A percentile compares a stretch with the other conserved stretches of the same genome.
phyloP scores from a whole-genome alignment of 2,797 vertebrate genomes.

The Pterois miles region DNA sequence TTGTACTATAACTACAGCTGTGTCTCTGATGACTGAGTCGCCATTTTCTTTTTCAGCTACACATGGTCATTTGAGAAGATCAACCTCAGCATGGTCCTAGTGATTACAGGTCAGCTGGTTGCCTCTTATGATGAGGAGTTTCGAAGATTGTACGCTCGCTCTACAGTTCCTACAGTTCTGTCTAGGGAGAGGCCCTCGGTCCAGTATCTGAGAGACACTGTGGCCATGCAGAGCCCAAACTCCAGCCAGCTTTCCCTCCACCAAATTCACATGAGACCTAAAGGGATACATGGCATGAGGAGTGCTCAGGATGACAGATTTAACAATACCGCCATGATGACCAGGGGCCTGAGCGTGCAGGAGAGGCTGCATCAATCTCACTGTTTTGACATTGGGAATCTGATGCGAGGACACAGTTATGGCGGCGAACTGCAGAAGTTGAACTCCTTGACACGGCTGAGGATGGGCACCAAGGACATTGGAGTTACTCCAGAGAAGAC shows the following conservation, averaged over 20 bases:
- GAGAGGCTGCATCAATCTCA: slow-evolving; percentile 85
- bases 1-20: not conserved
- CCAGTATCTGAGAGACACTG: slow-evolving; percentile 64
- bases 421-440: slow-evolving; percentile 89
- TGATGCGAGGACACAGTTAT: slow-evolving; percentile 91
- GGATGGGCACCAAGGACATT: slow-evolving; percentile 85
- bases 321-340: slow-evolving; percentile 69
- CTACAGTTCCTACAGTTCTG: slow-evolving; percentile 78
- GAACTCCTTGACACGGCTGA: slow-evolving; percentile 61
- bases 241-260: slow-evolving; percentile 87
- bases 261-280: slow-evolving; percentile 78
- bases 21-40: not conserved
- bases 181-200: slow-evolving; percentile 60
- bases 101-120: slow-evolving; percentile 92
- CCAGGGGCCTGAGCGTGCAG: slow-evolving; percentile 84
- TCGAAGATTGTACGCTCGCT: slow-evolving; percentile 89
- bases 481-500: slow-evolving; percentile 70
- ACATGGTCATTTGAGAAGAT: slow-evolving; percentile 96
- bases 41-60: slow-evolving; percentile 81
- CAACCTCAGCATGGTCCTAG: slow-evolving; percentile 93
- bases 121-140: slow-evolving; percentile 93
- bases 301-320: slow-evolving; percentile 71
- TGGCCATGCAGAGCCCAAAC: slow-evolving; percentile 78
- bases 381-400: slow-evolving; percentile 80
- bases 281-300: slow-evolving; percentile 56